Evolutionary conservation across 1,140 invertebrate genomes (phyloP), one percentile per base, ranked within the genome.

Genomic region (Hylaeus volcanicus): DNA sequence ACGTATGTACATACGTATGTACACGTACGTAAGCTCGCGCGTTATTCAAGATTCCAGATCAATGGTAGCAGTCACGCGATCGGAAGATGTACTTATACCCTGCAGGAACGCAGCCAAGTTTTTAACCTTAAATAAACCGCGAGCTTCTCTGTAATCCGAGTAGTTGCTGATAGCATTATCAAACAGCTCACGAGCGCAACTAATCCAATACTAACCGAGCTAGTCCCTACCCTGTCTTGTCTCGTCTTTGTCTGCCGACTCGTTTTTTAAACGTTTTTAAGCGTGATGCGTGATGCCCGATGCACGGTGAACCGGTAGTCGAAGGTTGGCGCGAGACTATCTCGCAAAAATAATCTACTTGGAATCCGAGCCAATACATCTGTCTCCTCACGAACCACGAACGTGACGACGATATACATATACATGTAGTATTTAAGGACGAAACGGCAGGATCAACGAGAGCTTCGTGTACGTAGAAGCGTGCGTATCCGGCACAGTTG

Each of bases 1-100:
- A 51, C 26, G 2, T 53, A 53, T 5, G 12, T 41, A 72, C n/a
- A 26, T n/a, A 48, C 12, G 3, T 51, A 51, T 4, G 11, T 39
- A 71, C n/a, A 51, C 26, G 3, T 51, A 51, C 1, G 11, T 41
- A 72, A 12, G 61, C 48, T 65, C 2, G 51, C 53, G 8, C 48
- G 56, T 81, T 81, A 81, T 75, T 75, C 79, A 65, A 74, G 71
- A 79, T 56, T 80, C 63, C 55, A 76, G 73, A 81, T 76, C 79
- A 58, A 76, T 76, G 73, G n/a, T 56, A 53, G 39, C 48, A 48
- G 73, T 81, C 79, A 76, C 73, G 79, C 79, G 79, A 81, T 70
- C 48, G 6, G 26, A 69, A 76, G 64, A 76, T 63, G 65, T 69
- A 70, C 60, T 76, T 55, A 53, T 39, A 69, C 12, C 5, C 11